phyloP scores from a whole-genome alignment of 2,113 vertebrate genomes.

The Chascanopsetta lugubris region DNA sequence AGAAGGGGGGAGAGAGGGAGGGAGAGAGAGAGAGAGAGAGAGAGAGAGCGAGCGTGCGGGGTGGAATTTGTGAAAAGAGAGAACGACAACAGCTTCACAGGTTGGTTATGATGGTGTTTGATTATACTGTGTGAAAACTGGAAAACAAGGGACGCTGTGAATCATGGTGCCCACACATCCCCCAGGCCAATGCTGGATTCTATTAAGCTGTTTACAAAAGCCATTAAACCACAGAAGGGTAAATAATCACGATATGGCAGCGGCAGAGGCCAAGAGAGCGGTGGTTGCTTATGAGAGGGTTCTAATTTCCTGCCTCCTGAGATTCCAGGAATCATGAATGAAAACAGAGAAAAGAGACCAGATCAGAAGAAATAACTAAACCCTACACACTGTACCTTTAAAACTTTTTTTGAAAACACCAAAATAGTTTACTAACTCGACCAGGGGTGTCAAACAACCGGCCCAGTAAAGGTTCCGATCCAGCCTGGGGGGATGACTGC shows the following conservation, averaged over 20 bases:
- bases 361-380: not conserved
- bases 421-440: too few relatives aligned
- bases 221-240: conserved; percentile 61
- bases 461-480: too few relatives aligned
- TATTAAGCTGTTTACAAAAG: conserved; percentile 68
- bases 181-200: conserved; percentile 55
- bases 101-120: conserved; percentile 64
- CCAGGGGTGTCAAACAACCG: too few relatives aligned
- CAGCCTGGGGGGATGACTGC: too few relatives aligned
- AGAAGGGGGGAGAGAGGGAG: conserved; percentile 5
- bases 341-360: not conserved
- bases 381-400: not conserved
- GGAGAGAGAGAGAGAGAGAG: too few relatives aligned
- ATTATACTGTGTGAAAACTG: conserved; percentile 33
- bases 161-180: conserved; percentile 56
- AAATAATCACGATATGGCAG: conserved; percentile 67
- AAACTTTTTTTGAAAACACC: too few relatives aligned
- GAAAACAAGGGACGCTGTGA: conserved; percentile 52
- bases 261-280: conserved; percentile 45
- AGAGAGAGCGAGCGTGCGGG: too few relatives aligned
- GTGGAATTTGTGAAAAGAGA: too few relatives aligned
- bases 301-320: conserved; percentile 38
- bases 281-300: conserved; percentile 47
- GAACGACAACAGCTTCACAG: conserved; percentile 40
- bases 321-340: conserved; percentile 29